Base-by-base conservation (phyloP, 2,888 invertebrate genomes). In the Lepidocyrtoides sp. region DNA sequence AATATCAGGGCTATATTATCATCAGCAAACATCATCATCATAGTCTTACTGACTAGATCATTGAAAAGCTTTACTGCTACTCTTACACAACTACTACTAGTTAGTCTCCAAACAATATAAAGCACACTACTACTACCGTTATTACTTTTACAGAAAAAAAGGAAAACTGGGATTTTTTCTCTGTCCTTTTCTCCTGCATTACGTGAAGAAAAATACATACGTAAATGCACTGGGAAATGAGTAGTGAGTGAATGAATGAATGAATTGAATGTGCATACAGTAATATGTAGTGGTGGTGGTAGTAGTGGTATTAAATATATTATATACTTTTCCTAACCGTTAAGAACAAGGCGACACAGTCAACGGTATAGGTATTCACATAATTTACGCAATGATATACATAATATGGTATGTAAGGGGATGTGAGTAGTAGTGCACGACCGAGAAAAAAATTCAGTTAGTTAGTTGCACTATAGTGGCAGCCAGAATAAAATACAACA, bases 21-120 rank as follows among this genome's bases (percentile, higher is more conserved):
- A 75, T 10, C 5, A 44, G n/a, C n/a, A n/a, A n/a, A n/a, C n/a
- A n/a, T n/a, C n/a, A n/a, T 75, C 75, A 84, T 84, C 69, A 29
- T 29, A 41, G 66, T 66, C 63, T 88, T 88, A 77, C 81, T 81
- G 26, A 63, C 32, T 89, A 57, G 69, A 82, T 91, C 87, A 91
- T 87, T 87, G 91, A 83, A 87, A 91, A 91, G 91, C 86, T 72
- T 89, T 90, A 48, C 63, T 60, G 41, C 10, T 10, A 44, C 51
- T 66, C 44, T 20, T 69, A 36, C 44, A 41, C 23, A 23, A 44
- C 23, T 72, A 41, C 32, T 32, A 10, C 77, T 14, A 32, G 14
- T 48, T 14, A 48, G 26, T 4, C 75, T 48, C 26, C 48, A 75
- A 75, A 75, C 75, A 75, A 75, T 75, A 23, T 23, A 41, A 23